A percentile compares a stretch with the other conserved stretches of the same genome.
Evolutionary conservation across 2,888 invertebrate genomes (phyloP).

Genomic region (Hipparchia semele): DNA sequence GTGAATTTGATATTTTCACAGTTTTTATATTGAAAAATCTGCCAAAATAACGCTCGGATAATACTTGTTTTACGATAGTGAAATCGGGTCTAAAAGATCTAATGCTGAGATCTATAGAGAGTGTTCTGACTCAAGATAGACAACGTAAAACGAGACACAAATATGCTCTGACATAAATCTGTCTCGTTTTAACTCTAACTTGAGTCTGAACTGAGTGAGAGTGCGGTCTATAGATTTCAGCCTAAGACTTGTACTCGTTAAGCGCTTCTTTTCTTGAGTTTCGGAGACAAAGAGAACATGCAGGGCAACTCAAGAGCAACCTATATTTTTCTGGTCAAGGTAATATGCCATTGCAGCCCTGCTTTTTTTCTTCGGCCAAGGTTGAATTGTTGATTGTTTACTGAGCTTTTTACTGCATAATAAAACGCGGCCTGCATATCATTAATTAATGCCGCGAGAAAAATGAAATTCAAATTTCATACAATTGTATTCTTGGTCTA

Average conservation of each 20-base stretch:
- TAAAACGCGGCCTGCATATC: conserved; percentile 7
- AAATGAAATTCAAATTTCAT: conserved; percentile 4
- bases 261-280: conserved; percentile 2
- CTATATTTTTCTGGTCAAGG: conserved; percentile 30
- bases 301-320: conserved; percentile 16
- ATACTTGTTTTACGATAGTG: too few species aligned
- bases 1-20: too few species aligned
- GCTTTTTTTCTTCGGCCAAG: conserved; percentile 17
- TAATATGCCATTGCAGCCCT: conserved; percentile 3
- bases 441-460: background rate
- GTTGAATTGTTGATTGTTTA: conserved; percentile 26
- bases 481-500: background rate
- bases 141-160: too few species aligned
- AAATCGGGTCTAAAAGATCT: background rate
- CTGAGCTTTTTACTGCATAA: conserved; percentile 14
- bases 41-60: too few species aligned
- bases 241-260: conserved; percentile 17
- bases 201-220: too few species aligned
- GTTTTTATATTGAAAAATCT: too few species aligned
- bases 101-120: too few species aligned
- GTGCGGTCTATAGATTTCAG: too few species aligned
- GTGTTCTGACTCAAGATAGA: too few species aligned
- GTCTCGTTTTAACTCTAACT: too few species aligned
- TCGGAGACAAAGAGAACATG: conserved; percentile 9
- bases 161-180: too few species aligned